These are phyloP conservation scores for Drosophila dives DNA, from an alignment of 2,888 invertebrate species.

Conservation along the genomic window DNA sequence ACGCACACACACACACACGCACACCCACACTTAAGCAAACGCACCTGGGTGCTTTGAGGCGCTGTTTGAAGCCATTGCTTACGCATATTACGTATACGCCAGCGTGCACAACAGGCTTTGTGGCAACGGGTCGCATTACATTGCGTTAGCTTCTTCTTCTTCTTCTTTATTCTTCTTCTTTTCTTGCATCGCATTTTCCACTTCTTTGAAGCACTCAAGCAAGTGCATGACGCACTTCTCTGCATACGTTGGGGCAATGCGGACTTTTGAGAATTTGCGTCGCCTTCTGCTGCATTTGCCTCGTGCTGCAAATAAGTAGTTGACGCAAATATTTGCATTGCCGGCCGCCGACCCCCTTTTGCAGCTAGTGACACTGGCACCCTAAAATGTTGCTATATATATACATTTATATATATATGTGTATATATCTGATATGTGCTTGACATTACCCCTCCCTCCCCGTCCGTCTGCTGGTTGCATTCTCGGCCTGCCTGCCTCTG, in stretches of 20 bases:
- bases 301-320: conserved; percentile 58
- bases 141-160: conserved; percentile 64
- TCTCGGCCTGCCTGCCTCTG: conserved; percentile 38
- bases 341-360: conserved; percentile 41
- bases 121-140: conserved; percentile 35
- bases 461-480: conserved; percentile 35
- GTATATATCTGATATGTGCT: conserved; percentile 27
- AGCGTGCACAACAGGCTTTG: conserved; percentile 9
- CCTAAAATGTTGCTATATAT: conserved; percentile 51
- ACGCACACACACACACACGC: conserved; percentile 7
- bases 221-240: conserved; percentile 68
- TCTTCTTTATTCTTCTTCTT: conserved; percentile 11
- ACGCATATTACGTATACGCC: conserved; percentile 73
- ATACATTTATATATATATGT: conserved; percentile 10
- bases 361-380: conserved; percentile 59
- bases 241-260: conserved; percentile 5
- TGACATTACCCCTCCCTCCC: conserved; percentile 37
- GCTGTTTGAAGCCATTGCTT: conserved; percentile 52
- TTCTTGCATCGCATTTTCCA: conserved; percentile 1
- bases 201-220: conserved; percentile 32
- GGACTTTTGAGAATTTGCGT: conserved; percentile 8
- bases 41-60: conserved; percentile 19
- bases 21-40: conserved; percentile 1
- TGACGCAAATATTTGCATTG: conserved; percentile 78
- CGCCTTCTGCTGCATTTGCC: conserved; percentile 4